Percentiles rank a stretch among this genome's conserved stretches.
Conservation (phyloP, 2,888 invertebrate genomes). For the Cheilosia soror region DNA sequence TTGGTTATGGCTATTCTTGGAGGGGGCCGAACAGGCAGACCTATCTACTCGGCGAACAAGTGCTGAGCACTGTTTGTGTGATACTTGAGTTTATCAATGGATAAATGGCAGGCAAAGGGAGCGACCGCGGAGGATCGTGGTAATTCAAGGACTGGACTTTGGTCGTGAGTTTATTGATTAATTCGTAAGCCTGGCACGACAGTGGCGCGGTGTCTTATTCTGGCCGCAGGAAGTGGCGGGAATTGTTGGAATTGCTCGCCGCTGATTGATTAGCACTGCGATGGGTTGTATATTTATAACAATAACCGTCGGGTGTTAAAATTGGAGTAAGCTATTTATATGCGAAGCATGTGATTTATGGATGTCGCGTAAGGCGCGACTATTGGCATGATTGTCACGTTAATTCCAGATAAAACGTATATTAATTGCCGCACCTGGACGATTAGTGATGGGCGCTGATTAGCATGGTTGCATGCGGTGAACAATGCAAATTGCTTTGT, state of each 20-base stretch:
- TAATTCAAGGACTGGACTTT: slow-evolving; percentile 72
- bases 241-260: slow-evolving; percentile 68
- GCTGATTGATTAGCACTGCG: slow-evolving; percentile 70
- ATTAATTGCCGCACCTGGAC: slow-evolving; percentile 75
- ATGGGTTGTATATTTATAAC: slow-evolving; percentile 57
- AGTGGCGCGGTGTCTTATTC: slow-evolving; percentile 72
- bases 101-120: slow-evolving; percentile 17
- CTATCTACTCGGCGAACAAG: slow-evolving; percentile 46
- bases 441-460: slow-evolving; percentile 69
- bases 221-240: slow-evolving; percentile 69
- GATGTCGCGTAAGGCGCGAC: slow-evolving; percentile 73
- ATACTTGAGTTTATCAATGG: slow-evolving; percentile 66
- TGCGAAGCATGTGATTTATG: slow-evolving; percentile 64
- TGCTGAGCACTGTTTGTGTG: slow-evolving; percentile 65
- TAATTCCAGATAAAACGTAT: slow-evolving; percentile 72
- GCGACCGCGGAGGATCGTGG: slow-evolving; percentile 34
- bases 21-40: neutral
- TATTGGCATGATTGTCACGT: slow-evolving; percentile 67
- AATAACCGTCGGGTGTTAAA: slow-evolving; percentile 69
- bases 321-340: slow-evolving; percentile 75
- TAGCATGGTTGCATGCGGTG: slow-evolving; percentile 37
- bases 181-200: slow-evolving; percentile 73
- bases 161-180: slow-evolving; percentile 67
- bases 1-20: neutral
- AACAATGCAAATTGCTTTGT: slow-evolving; percentile 39